Evolutionary conservation across 30 jellyfish, hydroid and myxozoan genomes (phyloP), one percentile per base, ranked within the genome.

Genomic region (Hydractinia echinata): DNA sequence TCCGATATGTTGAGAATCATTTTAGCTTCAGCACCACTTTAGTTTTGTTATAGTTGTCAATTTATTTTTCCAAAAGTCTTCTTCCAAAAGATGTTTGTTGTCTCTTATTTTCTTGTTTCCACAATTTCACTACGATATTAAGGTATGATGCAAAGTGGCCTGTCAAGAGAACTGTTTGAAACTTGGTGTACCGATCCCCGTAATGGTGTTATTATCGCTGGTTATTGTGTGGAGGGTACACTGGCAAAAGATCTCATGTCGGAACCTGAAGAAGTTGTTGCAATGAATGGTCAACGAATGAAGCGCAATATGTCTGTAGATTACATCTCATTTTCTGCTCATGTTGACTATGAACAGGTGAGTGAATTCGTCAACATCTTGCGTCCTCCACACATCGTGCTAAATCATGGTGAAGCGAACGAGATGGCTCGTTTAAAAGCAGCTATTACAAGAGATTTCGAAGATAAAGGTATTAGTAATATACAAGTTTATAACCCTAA

Each of bases 141-240:
- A 80, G 87, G 87, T 16, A 80, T 80, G 87, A 80, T 80, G 79
- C 87, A 95, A 95, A 90, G 97, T 79, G 99, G 99, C 14, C 88
- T 95, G 67, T 89, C 98, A 19, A 83, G 99, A 67, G 97, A 95
- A 67, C 95, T 95, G 10, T 95, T 95, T 82, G 99, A 95, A 76
- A 89, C 96, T 48, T 95, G 99, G 99, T 95, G 99, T 67, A 84
- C 99, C 5, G 97, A 95, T 64, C 83, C 95, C 55, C 85, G 91
- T 44, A 95, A 95, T 70, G 99, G 99, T 39, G 97, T 89, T 51
- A 95, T 95, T 53, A 89, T 95, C 20, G 99, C 99, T 21, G 99
- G 99, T 16, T 95, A 95, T 81, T 89, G 97, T 62, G 99, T 95
- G 5, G 99, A 95, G 64, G 98, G 99, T 20, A 95, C 99, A 5